Evolutionary conservation across 2,113 vertebrate genomes (phyloP).

Genomic region (Pao palembangensis): DNA sequence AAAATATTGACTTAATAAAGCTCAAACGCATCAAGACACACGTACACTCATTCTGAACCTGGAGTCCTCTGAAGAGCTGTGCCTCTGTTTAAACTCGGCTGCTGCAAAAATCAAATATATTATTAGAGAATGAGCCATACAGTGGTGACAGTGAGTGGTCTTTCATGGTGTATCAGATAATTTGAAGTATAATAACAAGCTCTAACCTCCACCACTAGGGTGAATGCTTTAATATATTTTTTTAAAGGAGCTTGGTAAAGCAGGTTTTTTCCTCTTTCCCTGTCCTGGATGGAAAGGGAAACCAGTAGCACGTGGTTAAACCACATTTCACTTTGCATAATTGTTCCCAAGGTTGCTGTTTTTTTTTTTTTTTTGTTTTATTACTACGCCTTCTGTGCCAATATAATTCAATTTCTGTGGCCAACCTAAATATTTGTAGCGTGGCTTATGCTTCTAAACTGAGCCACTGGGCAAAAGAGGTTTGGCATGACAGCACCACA

Average conservation of each 20-base stretch:
- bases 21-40: too few species aligned
- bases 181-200: background rate
- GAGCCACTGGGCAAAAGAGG: slow-evolving; percentile 58
- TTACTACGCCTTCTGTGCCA: slow-evolving; percentile 67
- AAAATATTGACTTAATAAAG: too few species aligned
- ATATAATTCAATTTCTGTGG: slow-evolving; percentile 74
- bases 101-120: too few species aligned
- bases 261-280: slow-evolving; percentile 35
- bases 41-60: too few species aligned
- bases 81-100: too few species aligned
- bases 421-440: slow-evolving; percentile 78
- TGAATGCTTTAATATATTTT: slow-evolving; percentile 55
- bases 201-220: slow-evolving; percentile 27
- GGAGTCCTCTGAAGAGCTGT: too few species aligned
- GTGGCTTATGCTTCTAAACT: slow-evolving; percentile 71
- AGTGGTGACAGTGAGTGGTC: background rate
- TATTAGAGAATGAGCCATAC: too few species aligned
- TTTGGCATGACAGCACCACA: slow-evolving; percentile 37
- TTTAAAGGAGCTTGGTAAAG: slow-evolving; percentile 54
- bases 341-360: slow-evolving; percentile 75
- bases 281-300: slow-evolving; percentile 54
- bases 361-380: slow-evolving; percentile 45
- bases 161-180: background rate
- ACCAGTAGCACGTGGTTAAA: slow-evolving; percentile 75
- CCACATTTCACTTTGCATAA: slow-evolving; percentile 73